Percentiles rank a stretch among this genome's conserved stretches.
phyloP scores from a whole-genome alignment of 2,888 invertebrate genomes.

The Cheilosia impressa region DNA sequence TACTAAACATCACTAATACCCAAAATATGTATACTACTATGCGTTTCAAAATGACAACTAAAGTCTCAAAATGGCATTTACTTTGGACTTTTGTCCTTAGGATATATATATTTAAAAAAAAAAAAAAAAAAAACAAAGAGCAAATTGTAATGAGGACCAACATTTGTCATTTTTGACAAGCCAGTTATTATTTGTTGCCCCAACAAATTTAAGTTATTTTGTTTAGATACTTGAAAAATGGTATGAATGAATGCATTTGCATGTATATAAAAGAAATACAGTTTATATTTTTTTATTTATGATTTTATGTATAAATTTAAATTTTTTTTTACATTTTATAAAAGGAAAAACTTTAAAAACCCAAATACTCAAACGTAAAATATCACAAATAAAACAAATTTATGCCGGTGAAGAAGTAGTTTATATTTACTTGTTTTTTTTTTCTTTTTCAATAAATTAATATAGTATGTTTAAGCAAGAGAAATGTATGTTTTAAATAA shows the following conservation, averaged over 20 bases:
- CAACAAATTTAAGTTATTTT: constrained; percentile 15
- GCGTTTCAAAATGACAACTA: constrained; percentile 66
- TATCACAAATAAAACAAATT: constrained; percentile 65
- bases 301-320: constrained; percentile 40
- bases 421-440: constrained; percentile 24
- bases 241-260: neutral
- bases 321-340: constrained; percentile 21
- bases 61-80: constrained; percentile 75
- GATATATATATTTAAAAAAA: constrained; percentile 26
- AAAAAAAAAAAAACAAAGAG: constrained; percentile 7
- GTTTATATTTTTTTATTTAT: constrained; percentile 28
- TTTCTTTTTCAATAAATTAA: constrained; percentile 33
- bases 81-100: constrained; percentile 69
- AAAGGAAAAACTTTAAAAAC: constrained; percentile 20
- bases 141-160: constrained; percentile 55
- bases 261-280: constrained; percentile 44
- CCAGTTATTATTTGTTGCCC: neutral
- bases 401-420: constrained; percentile 63
- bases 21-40: constrained; percentile 28
- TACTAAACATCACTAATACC: constrained; percentile 52
- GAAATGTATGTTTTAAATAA: neutral
- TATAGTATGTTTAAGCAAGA: neutral
- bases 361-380: constrained; percentile 71
- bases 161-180: constrained; percentile 60
- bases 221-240: neutral